Base-by-base conservation (phyloP, 2,797 vertebrate genomes). In the Schizothorax lantsangensis region DNA sequence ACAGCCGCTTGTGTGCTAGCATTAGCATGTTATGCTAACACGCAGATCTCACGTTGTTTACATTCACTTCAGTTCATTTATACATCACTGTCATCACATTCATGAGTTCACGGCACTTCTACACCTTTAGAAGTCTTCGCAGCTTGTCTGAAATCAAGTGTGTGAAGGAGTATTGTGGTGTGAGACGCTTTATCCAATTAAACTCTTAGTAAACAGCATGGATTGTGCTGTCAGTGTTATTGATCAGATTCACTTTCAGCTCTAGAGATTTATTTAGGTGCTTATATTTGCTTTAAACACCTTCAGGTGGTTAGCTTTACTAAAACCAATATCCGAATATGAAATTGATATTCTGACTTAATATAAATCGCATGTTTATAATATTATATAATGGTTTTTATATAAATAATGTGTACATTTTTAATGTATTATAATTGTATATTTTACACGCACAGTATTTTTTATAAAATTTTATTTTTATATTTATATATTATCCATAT, bases 11-110 rank as follows among this genome's bases (percentile, higher is more conserved):
- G 1, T 1, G 4, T 21, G 78, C 43, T 81, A 74, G 47, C 26
- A 21, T 52, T 71, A 81, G 85, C 85, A 45, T 43, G 8, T 66
- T 6, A 1, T 74, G 85, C 57, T 86, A 86, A 43, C 79, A 8
- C 45, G 64, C 64, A 21, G 5, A 10, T 49, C 36, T 81, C 26
- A 1, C 9, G 84, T 64, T 86, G 79, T 86, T 81, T 86, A 81
- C 79, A 62, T 86, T 21, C 30, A 0, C 66, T 2, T 10, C 15
- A 47, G 59, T 59, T 36, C 43, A 0, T 52, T 49, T 38, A 54
- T 21, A n/a, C 30, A 45, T 30, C 82, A 15, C n/a, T 45, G 23
- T 54, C 15, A 33, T 10, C 57, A 7, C 79, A 5, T 33, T n/a
- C 11, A 23, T 0, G 23, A 6, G 9, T 40, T 57, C 9, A 12